Conservation (phyloP, 2,888 invertebrate genomes). For the Parnassius apollo region DNA sequence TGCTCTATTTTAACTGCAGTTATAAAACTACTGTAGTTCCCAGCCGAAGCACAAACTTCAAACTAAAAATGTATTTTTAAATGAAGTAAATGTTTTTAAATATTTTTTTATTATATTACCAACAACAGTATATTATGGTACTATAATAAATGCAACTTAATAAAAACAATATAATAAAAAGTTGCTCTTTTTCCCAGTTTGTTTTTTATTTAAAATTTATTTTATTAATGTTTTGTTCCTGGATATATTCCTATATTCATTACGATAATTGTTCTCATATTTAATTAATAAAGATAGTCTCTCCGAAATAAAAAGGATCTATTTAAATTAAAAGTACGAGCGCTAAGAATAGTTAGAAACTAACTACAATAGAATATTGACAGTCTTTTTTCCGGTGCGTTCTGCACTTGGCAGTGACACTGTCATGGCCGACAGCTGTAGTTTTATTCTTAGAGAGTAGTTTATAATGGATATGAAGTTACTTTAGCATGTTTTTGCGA, state of each 20-base stretch:
- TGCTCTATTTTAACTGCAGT: slow-evolving; percentile 51
- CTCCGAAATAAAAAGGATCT: no score
- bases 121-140: no score
- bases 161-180: no score
- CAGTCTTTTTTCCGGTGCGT: slow-evolving; percentile 49
- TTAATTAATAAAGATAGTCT: no score
- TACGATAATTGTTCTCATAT: no score
- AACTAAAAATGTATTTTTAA: slow-evolving; percentile 8
- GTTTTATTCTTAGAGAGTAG: slow-evolving; percentile 17
- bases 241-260: no score
- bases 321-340: slow-evolving; percentile 19
- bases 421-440: slow-evolving; percentile 32
- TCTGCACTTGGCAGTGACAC: slow-evolving; percentile 68
- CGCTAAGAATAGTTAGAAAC: slow-evolving; percentile 57
- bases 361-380: slow-evolving; percentile 55
- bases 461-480: not conserved
- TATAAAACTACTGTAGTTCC: slow-evolving; percentile 18
- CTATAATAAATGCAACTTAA: no score
- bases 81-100: not conserved
- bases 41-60: not conserved
- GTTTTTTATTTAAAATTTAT: no score
- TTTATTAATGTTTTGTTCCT: no score
- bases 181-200: no score
- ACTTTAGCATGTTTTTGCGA: no score
- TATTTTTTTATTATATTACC: not conserved